Evolutionary conservation across 1,140 invertebrate genomes (phyloP).

Genomic region (Pomacea maculata): DNA sequence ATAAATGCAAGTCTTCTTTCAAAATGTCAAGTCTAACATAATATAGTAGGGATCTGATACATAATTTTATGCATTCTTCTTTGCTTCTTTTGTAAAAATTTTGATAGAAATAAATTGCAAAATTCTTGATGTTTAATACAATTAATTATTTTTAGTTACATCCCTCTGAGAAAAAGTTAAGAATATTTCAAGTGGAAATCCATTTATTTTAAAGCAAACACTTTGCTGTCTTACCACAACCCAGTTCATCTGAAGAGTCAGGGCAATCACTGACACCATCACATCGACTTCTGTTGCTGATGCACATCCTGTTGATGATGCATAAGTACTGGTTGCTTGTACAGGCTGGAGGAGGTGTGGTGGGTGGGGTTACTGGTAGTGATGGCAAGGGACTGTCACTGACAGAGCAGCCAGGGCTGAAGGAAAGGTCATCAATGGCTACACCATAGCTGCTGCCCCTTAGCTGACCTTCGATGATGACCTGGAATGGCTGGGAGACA

Average conservation of each 20-base stretch:
- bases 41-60: no score
- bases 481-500: conserved; percentile 41
- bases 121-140: not conserved
- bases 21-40: no score
- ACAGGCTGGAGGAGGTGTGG: conserved; percentile 4
- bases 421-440: conserved; percentile 60
- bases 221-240: not conserved
- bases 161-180: not conserved
- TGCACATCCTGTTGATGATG: conserved; percentile 32
- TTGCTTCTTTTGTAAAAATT: not conserved
- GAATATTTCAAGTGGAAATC: not conserved
- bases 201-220: not conserved
- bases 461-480: conserved; percentile 48
- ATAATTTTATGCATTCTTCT: not conserved
- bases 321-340: conserved; percentile 13
- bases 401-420: conserved; percentile 53
- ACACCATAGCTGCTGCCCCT: conserved; percentile 46
- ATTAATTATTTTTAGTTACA: not conserved
- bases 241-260: conserved; percentile 2
- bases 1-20: no score
- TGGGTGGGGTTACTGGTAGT: not conserved
- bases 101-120: not conserved
- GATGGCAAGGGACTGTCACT: conserved; percentile 30
- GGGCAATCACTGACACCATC: conserved; percentile 39
- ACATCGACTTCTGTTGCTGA: conserved; percentile 43